These are phyloP conservation scores for Syrista parreyssii DNA, from an alignment of 2,888 invertebrate species.

Conservation along the genomic window DNA sequence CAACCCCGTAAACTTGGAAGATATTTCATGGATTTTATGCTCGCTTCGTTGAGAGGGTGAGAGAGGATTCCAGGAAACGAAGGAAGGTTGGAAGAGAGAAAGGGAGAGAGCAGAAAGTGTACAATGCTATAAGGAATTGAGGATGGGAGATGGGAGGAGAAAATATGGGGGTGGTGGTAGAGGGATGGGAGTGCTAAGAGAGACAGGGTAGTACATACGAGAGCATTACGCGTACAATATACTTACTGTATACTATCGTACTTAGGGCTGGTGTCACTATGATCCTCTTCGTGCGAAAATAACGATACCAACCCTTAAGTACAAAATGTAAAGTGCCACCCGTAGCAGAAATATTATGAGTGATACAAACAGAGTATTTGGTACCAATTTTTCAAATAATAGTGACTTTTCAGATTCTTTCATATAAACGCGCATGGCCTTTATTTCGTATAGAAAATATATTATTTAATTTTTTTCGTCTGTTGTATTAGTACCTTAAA, in stretches of 20 bases:
- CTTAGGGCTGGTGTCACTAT: neutral
- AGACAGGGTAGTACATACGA: neutral
- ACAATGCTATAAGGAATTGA: neutral
- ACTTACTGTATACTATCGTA: neutral
- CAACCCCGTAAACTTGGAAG: slow-evolving; percentile 27
- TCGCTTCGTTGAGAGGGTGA: slow-evolving; percentile 13
- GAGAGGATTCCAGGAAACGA: neutral
- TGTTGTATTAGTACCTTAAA: neutral
- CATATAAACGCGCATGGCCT: neutral
- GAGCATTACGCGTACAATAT: neutral
- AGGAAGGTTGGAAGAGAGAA: neutral
- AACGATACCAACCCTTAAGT: neutral
- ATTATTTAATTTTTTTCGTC: neutral
- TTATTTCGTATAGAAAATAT: neutral
- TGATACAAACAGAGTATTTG: neutral
- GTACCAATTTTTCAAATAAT: too few relatives aligned
- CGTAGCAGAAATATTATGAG: neutral
- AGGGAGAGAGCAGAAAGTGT: neutral
- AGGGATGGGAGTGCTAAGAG: neutral
- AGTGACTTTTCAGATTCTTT: neutral
- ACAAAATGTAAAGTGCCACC: neutral
- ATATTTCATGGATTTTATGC: slow-evolving; percentile 44
- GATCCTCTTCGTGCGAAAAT: neutral
- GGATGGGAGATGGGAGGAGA: slow-evolving; percentile 11
- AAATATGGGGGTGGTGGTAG: neutral